A percentile compares a stretch with the other conserved stretches of the same genome.
These are phyloP conservation scores for Cheilosia vernalis DNA, from an alignment of 2,888 invertebrate species.

Conservation along the genomic window DNA sequence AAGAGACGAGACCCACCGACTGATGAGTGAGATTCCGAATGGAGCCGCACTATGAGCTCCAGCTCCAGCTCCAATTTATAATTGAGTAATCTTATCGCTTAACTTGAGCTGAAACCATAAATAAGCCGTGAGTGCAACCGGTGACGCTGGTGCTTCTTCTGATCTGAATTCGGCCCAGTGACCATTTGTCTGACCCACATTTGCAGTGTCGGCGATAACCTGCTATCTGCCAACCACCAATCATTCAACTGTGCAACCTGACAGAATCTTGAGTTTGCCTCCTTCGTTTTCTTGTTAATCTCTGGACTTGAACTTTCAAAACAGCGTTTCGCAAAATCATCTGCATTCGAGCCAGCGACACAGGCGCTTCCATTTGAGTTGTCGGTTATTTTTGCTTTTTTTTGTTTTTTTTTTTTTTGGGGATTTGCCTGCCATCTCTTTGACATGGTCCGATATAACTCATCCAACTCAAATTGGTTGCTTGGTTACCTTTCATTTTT, in stretches of 20 bases:
- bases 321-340: slow-evolving; percentile 61
- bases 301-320: slow-evolving; percentile 54
- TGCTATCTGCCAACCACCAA: slow-evolving; percentile 68
- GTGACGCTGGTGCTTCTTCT: slow-evolving; percentile 22
- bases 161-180: slow-evolving; percentile 33
- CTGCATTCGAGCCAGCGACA: slow-evolving; percentile 56
- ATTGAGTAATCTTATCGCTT: slow-evolving; percentile 70
- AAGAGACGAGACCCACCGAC: slow-evolving; percentile 44
- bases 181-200: slow-evolving; percentile 64
- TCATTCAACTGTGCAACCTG: slow-evolving; percentile 68
- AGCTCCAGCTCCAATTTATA: slow-evolving; percentile 60
- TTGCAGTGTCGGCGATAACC: slow-evolving; percentile 50
- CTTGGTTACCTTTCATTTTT: slow-evolving; percentile 59
- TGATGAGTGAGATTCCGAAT: slow-evolving; percentile 51
- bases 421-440: slow-evolving; percentile 55
- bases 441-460: slow-evolving; percentile 59
- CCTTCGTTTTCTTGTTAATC: slow-evolving; percentile 17
- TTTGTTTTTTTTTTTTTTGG: slow-evolving; percentile 16
- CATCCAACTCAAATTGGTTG: slow-evolving; percentile 63
- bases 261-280: slow-evolving; percentile 56
- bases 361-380: slow-evolving; percentile 56
- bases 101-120: slow-evolving; percentile 69
- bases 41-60: slow-evolving; percentile 34
- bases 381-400: no score
- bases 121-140: slow-evolving; percentile 50